A percentile compares a stretch with the other conserved stretches of the same genome.
phyloP scores from a whole-genome alignment of 92 coral and sea anemone species.

The Virgularia gustaviana region DNA sequence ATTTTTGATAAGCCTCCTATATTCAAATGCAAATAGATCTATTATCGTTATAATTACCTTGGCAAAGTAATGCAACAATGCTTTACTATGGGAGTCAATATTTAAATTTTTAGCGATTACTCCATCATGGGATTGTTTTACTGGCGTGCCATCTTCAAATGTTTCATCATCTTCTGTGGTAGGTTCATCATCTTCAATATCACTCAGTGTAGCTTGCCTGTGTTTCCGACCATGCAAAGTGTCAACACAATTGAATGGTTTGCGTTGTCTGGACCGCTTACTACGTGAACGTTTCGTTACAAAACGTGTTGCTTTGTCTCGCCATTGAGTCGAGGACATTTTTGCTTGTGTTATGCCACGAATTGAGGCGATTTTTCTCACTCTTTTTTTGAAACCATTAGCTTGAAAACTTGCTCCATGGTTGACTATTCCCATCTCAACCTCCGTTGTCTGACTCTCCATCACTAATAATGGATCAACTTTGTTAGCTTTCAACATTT shows the following conservation, averaged over 20 bases:
- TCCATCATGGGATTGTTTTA: background rate
- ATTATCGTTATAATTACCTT: conserved; percentile 33
- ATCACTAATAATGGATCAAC: background rate
- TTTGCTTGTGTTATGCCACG: conserved; percentile 62
- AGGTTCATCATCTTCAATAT: conserved; percentile 26
- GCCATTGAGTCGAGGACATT: conserved; percentile 72
- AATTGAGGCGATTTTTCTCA: conserved; percentile 55
- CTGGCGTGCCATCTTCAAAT: conserved; percentile 18
- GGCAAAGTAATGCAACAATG: conserved; percentile 78
- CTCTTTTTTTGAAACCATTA: conserved; percentile 27
- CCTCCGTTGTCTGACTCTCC: background rate
- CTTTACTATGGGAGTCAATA: conserved; percentile 82
- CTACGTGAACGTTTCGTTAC: conserved; percentile 22
- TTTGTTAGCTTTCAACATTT: conserved; percentile 20
- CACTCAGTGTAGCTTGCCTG: conserved; percentile 41
- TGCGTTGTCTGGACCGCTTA: conserved; percentile 8
- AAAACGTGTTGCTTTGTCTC: conserved; percentile 46
- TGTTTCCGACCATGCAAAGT: conserved; percentile 35
- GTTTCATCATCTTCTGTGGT: background rate
- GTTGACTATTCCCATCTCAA: background rate
- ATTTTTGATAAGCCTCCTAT: no score
- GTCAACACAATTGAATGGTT: conserved; percentile 28
- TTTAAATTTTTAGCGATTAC: conserved; percentile 8
- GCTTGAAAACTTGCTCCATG: background rate
- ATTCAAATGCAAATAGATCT: background rate